Evolutionary conservation across 2,797 vertebrate genomes (phyloP).

Genomic region (Pangasius krempfi): DNA sequence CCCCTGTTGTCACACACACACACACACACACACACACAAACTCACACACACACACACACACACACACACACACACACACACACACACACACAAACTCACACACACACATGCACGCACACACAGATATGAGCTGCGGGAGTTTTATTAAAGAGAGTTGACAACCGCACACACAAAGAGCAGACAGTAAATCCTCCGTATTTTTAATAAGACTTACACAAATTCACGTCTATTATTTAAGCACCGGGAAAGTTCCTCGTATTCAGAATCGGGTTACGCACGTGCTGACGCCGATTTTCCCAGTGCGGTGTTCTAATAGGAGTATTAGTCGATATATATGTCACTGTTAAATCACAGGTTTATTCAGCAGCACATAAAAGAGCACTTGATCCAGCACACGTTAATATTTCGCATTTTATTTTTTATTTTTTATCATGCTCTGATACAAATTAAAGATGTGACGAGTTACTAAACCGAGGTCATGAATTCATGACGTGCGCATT

Average conservation of each 20-base stretch:
- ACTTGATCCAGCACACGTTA: not conserved
- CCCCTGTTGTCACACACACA: slow-evolving; percentile 27
- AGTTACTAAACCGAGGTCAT: not conserved
- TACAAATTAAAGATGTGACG: not conserved
- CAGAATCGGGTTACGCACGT: not conserved
- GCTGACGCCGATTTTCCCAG: too few species aligned
- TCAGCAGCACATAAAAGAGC: not conserved
- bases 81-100: slow-evolving; percentile 46
- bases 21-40: slow-evolving; percentile 38
- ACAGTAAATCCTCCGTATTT: slow-evolving; percentile 10
- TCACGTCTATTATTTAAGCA: not conserved
- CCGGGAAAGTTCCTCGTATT: not conserved
- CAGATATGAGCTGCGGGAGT: slow-evolving; percentile 54
- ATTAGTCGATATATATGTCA: too few species aligned
- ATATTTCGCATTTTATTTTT: not conserved
- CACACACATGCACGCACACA: slow-evolving; percentile 38
- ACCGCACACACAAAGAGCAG: slow-evolving; percentile 28
- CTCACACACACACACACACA: slow-evolving; percentile 42
- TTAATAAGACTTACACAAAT: not conserved
- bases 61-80: slow-evolving; percentile 40
- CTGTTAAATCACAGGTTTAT: too few species aligned
- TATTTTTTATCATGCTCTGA: not conserved
- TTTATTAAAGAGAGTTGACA: slow-evolving; percentile 59
- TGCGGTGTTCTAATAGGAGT: too few species aligned
- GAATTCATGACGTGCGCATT: not conserved